Conservation (phyloP, 2,888 invertebrate species). For the Deroplatys truncata region DNA sequence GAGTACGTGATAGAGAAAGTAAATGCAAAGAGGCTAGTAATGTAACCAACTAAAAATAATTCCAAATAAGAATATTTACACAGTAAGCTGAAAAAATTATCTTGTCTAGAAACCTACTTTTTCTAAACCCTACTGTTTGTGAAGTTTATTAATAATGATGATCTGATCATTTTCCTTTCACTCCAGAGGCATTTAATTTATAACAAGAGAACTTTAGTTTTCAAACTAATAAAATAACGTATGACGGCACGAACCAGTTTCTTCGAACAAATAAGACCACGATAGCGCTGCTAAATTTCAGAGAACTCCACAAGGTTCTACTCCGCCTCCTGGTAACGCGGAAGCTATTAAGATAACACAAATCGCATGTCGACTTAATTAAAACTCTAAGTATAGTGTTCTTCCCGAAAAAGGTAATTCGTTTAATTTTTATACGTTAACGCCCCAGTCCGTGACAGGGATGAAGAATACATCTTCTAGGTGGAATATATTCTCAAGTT, state of each 20-base stretch:
- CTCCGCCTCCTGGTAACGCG: background rate
- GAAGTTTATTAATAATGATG: too few relatives aligned
- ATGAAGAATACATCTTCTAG: background rate
- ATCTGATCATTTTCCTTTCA: background rate
- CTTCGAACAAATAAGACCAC: background rate
- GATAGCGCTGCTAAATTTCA: background rate
- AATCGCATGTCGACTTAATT: background rate
- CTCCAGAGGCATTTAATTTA: background rate
- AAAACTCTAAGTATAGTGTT: background rate
- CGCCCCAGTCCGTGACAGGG: background rate
- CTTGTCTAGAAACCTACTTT: too few relatives aligned
- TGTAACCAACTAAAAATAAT: too few relatives aligned
- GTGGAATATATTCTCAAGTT: too few relatives aligned
- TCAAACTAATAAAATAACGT: background rate
- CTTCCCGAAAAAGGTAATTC: background rate
- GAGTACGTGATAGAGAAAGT: too few relatives aligned
- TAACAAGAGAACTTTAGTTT: background rate
- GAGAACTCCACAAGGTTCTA: background rate
- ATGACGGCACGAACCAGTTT: background rate
- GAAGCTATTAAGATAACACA: background rate
- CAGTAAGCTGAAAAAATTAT: too few relatives aligned
- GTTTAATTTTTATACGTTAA: background rate
- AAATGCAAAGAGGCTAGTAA: too few relatives aligned
- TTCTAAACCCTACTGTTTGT: too few relatives aligned
- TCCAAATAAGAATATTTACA: too few relatives aligned